Evolutionary conservation across 2,797 vertebrate species (phyloP).

Genomic region (Neomorphus geoffroyi): DNA sequence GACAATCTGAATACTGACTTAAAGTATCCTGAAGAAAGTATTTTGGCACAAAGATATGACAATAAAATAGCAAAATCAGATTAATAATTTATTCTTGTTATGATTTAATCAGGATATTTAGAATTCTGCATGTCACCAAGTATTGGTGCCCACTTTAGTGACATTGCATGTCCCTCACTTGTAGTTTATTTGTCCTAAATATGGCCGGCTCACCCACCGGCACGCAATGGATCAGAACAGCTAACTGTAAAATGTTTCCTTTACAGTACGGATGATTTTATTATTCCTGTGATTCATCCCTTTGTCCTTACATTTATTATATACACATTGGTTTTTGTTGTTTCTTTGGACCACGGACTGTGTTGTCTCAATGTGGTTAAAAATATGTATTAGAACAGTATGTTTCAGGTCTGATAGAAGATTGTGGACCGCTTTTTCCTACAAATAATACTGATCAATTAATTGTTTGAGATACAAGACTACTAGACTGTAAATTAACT

Average conservation of each 20-base stretch:
- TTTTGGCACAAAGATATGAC: not conserved
- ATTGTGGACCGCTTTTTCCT: not conserved
- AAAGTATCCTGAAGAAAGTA: not conserved
- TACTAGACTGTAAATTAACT: not conserved
- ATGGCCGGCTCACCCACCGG: not conserved
- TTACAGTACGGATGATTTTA: no score
- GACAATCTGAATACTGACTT: not conserved
- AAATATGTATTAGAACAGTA: not conserved
- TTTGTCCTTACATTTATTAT: no score
- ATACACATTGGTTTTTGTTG: not conserved
- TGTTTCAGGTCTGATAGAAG: not conserved
- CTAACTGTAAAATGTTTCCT: not conserved
- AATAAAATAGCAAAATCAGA: not conserved
- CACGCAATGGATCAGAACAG: not conserved
- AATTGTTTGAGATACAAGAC: not conserved
- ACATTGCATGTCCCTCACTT: not conserved
- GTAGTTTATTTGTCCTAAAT: not conserved
- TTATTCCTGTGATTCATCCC: no score
- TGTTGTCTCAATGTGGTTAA: not conserved
- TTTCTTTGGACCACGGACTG: not conserved
- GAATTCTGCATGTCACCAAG: not conserved
- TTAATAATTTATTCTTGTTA: not conserved
- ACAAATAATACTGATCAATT: not conserved
- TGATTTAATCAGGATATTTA: not conserved
- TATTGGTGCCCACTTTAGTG: not conserved